These are phyloP conservation scores for Prinia subflava DNA, from an alignment of 2,113 vertebrate genomes.

Conservation along the genomic window DNA sequence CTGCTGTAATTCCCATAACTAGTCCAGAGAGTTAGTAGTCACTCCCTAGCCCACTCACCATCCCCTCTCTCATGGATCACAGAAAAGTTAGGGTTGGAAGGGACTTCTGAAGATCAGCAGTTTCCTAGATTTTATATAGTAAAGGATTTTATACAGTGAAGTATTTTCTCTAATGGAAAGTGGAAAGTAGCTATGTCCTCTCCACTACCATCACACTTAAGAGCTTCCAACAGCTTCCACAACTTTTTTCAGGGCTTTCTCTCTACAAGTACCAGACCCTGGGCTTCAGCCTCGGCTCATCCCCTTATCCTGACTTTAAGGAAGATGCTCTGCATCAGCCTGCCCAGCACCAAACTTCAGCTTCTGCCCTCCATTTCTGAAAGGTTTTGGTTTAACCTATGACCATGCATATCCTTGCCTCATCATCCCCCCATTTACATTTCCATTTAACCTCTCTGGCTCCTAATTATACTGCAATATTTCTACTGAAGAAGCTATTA, in stretches of 20 bases:
- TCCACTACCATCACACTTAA: neutral
- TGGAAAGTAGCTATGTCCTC: neutral
- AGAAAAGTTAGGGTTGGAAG: neutral
- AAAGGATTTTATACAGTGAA: neutral
- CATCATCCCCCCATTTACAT: neutral
- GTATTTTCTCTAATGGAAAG: neutral
- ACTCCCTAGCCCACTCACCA: neutral
- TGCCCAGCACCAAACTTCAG: neutral
- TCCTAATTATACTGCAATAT: neutral
- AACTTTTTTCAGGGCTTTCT: neutral
- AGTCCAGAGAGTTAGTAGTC: neutral
- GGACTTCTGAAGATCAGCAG: neutral
- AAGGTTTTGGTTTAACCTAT: neutral
- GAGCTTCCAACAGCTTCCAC: neutral
- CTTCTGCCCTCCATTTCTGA: neutral
- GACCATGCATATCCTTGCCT: neutral
- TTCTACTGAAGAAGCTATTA: neutral
- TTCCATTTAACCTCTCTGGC: neutral
- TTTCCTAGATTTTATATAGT: neutral
- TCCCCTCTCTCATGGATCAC: neutral
- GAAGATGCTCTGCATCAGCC: neutral
- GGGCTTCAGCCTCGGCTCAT: neutral
- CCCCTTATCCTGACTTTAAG: neutral
- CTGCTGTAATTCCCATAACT: neutral
- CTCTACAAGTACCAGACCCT: neutral